Percentiles rank a stretch among this genome's conserved stretches.
phyloP scores from a whole-genome alignment of 1,140 invertebrate species.

The Nixonia krombeini region DNA sequence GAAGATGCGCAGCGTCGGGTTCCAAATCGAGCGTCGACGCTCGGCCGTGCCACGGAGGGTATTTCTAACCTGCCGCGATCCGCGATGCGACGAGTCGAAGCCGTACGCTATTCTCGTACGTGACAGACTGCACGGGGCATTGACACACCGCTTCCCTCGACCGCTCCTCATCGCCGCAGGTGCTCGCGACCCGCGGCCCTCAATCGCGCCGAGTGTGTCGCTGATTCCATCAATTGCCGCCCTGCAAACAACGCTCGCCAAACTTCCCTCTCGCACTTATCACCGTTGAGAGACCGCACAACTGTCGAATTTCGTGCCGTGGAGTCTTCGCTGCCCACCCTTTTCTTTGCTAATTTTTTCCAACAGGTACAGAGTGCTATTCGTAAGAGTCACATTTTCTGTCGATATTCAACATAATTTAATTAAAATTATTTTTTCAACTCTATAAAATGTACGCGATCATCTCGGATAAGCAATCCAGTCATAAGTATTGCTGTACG shows the following conservation, averaged over 20 bases:
- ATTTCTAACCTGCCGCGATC: slow-evolving; percentile 42
- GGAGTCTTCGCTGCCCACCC: too few species aligned
- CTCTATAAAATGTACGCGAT: too few species aligned
- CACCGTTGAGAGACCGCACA: neutral
- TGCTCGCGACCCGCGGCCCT: slow-evolving; percentile 24
- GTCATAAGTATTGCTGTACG: too few species aligned
- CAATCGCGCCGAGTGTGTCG: slow-evolving; percentile 37
- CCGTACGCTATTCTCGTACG: slow-evolving; percentile 42
- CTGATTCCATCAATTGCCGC: slow-evolving; percentile 42
- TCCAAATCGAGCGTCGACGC: neutral
- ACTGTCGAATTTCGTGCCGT: neutral
- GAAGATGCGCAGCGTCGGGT: too few species aligned
- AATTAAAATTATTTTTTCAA: neutral
- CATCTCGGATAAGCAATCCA: too few species aligned
- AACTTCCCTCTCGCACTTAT: too few species aligned
- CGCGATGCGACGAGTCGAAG: slow-evolving; percentile 15
- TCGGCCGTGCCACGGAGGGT: slow-evolving; percentile 6
- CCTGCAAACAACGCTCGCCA: too few species aligned
- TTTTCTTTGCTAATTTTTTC: too few species aligned
- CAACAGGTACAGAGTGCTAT: too few species aligned
- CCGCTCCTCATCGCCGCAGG: slow-evolving; percentile 44
- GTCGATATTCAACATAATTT: neutral
- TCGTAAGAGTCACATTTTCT: neutral
- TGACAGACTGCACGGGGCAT: slow-evolving; percentile 48
- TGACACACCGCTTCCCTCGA: slow-evolving; percentile 40